Conservation (phyloP, 2,113 vertebrate species). For the Leptobrachium leishanense region DNA sequence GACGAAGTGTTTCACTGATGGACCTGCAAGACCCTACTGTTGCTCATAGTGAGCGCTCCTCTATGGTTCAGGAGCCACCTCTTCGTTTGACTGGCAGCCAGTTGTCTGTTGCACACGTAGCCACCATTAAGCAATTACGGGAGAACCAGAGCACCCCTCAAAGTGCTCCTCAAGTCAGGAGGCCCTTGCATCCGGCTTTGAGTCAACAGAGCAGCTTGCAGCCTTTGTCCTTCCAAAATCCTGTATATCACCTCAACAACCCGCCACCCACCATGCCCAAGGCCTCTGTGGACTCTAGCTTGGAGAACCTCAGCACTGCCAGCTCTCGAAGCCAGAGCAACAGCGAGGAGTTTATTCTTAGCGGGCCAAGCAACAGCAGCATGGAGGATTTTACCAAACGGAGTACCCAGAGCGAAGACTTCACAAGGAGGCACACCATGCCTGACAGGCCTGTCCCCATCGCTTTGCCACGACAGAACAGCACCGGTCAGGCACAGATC, state of each 20-base stretch:
- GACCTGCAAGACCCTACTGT: conserved; percentile 85
- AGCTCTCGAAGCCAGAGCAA: conserved; percentile 87
- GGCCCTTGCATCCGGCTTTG: conserved; percentile 79
- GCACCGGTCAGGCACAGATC: conserved; percentile 81
- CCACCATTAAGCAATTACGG: conserved; percentile 71
- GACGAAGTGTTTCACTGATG: conserved; percentile 89
- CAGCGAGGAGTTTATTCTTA: conserved; percentile 80
- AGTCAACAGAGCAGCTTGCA: conserved; percentile 85
- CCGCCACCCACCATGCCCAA: conserved; percentile 63
- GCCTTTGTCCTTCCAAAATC: conserved; percentile 93
- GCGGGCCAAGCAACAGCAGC: conserved; percentile 80
- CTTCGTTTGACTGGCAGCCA: conserved; percentile 80
- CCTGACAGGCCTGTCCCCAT: conserved; percentile 69
- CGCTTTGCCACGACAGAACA: conserved; percentile 81
- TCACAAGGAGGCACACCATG: conserved; percentile 59
- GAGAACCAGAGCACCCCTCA: conserved; percentile 79
- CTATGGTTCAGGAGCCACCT: conserved; percentile 72
- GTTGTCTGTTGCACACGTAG: conserved; percentile 73
- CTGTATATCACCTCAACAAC: conserved; percentile 90
- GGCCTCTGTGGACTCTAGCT: conserved; percentile 82
- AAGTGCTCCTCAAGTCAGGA: conserved; percentile 86
- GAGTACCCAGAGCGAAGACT: conserved; percentile 78
- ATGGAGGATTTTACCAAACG: conserved; percentile 79
- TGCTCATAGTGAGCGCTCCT: conserved; percentile 53
- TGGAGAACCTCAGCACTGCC: conserved; percentile 88